phyloP scores from a whole-genome alignment of 1,140 invertebrate genomes.

The Drosophila bocki region DNA sequence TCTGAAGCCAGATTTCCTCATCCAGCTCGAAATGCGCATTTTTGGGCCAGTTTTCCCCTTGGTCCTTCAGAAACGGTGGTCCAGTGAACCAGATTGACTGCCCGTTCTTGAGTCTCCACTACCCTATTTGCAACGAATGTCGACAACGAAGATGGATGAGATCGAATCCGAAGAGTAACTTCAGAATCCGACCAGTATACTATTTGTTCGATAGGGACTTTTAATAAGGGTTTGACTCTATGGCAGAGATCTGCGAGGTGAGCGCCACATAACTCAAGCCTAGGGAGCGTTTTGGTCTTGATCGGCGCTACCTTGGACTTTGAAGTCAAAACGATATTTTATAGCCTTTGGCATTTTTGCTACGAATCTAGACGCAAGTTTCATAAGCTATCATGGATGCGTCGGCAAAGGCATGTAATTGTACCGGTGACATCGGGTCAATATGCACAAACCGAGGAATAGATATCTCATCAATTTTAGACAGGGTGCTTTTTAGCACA shows the following conservation, averaged over 20 bases:
- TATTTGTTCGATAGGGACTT: too few species aligned
- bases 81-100: not conserved
- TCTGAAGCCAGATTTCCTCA: not conserved
- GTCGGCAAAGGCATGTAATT: not conserved
- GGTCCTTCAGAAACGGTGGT: not conserved
- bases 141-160: not conserved
- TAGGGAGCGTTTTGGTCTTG: not conserved
- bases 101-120: not conserved
- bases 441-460: too few species aligned
- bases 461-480: not conserved
- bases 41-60: not conserved
- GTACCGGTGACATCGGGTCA: not conserved
- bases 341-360: not conserved
- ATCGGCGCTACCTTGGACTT: not conserved
- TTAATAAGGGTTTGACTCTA: too few species aligned
- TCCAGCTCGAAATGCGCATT: not conserved
- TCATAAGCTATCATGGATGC: not conserved
- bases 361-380: not conserved
- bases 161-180: not conserved
- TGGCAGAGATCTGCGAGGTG: too few species aligned
- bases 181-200: not conserved
- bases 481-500: not conserved
- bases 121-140: too few species aligned
- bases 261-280: too few species aligned
- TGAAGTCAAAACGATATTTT: not conserved